These are phyloP conservation scores for Corynorhinus townsendii DNA, from an alignment of 2,113 vertebrate species.

Conservation along the genomic window DNA sequence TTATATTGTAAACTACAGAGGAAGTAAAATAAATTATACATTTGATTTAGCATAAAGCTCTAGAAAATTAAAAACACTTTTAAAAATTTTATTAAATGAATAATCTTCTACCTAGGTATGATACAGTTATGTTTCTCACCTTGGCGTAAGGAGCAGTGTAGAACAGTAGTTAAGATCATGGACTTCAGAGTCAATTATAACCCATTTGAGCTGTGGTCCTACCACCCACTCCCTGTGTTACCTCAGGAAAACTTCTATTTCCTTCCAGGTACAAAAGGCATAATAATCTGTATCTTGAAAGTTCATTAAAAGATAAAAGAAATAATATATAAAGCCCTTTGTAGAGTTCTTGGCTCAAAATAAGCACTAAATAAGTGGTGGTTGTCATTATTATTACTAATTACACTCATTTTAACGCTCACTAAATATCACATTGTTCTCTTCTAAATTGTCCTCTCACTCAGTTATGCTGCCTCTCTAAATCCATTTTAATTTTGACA, in stretches of 20 bases:
- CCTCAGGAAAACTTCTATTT: background rate
- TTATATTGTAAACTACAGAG: background rate
- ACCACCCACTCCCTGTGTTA: background rate
- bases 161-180: background rate
- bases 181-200: background rate
- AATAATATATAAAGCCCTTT: background rate
- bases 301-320: background rate
- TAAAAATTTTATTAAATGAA: background rate
- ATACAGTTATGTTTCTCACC: background rate
- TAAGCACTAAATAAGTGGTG: background rate
- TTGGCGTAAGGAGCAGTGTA: background rate
- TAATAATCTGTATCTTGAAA: background rate
- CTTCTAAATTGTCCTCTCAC: background rate
- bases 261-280: background rate
- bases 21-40: background rate
- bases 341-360: background rate
- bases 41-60: background rate
- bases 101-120: background rate
- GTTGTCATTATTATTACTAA: background rate
- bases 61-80: background rate
- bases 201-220: background rate
- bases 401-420: background rate
- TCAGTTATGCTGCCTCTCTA: background rate
- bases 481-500: background rate
- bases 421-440: background rate